A percentile compares a stretch with the other conserved stretches of the same genome.
These are phyloP conservation scores for Muscina levida DNA, from an alignment of 2,888 invertebrate genomes.

Conservation along the genomic window DNA sequence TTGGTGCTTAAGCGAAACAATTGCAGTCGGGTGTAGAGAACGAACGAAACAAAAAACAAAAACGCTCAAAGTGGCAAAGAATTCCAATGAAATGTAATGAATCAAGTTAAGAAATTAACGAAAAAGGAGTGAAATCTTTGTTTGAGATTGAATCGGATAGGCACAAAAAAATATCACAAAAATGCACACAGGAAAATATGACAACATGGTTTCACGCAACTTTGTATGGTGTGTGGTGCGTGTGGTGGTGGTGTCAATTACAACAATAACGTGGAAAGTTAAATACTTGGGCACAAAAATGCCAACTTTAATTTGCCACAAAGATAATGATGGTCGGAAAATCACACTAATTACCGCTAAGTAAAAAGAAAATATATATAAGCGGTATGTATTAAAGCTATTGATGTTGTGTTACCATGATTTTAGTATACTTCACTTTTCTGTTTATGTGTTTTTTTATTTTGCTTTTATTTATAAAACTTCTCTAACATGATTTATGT, in stretches of 20 bases:
- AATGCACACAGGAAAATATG: background rate
- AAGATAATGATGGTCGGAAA: too few relatives aligned
- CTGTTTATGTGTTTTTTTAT: too few relatives aligned
- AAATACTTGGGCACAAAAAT: too few relatives aligned
- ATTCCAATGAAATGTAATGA: conserved; percentile 63
- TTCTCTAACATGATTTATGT: too few relatives aligned
- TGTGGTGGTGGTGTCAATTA: conserved; percentile 29
- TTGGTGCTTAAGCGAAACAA: conserved; percentile 45
- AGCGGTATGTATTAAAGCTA: too few relatives aligned
- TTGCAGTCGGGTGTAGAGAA: background rate
- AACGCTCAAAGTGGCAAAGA: conserved; percentile 53
- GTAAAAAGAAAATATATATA: too few relatives aligned
- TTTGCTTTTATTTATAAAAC: too few relatives aligned
- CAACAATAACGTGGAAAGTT: background rate
- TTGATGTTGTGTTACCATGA: too few relatives aligned
- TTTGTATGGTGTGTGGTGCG: background rate
- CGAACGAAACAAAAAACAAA: conserved; percentile 1
- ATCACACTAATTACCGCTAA: too few relatives aligned
- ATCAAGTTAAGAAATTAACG: conserved; percentile 53
- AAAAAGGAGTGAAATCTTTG: conserved; percentile 57
- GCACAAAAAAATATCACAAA: background rate
- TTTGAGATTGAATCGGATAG: background rate
- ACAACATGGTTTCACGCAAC: conserved; percentile 19
- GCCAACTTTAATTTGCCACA: too few relatives aligned
- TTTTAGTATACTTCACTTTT: too few relatives aligned